phyloP scores from a whole-genome alignment of 2,113 vertebrate species.

The Catharus bicknelli region DNA sequence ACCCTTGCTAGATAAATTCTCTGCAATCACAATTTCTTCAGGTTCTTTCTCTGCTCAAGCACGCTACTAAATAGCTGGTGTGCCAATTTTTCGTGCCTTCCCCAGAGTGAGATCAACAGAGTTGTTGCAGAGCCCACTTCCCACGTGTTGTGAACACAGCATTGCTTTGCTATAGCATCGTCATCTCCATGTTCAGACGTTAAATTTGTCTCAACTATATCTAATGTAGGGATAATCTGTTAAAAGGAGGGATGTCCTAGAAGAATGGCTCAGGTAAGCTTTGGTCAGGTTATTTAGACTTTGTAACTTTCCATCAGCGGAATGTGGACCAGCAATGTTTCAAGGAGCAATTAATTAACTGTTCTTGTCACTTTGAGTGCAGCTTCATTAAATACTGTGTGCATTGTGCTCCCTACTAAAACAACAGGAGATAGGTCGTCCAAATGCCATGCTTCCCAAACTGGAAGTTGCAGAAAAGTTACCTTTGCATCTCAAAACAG shows the following conservation, averaged over 20 bases:
- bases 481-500: background rate
- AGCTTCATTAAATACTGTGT: background rate
- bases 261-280: background rate
- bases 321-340: background rate
- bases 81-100: background rate
- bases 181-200: background rate
- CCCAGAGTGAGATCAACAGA: background rate
- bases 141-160: background rate
- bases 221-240: background rate
- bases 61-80: background rate
- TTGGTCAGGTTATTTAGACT: background rate
- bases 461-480: background rate
- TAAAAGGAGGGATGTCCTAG: background rate
- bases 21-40: background rate
- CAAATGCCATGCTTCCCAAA: background rate
- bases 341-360: background rate
- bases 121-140: background rate
- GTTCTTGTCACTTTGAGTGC: background rate
- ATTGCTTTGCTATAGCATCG: background rate
- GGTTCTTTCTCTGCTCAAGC: background rate
- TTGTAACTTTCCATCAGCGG: background rate
- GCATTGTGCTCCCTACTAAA: background rate
- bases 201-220: background rate
- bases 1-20: background rate
- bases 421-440: background rate